A percentile compares a stretch with the other conserved stretches of the same genome.
phyloP scores from a whole-genome alignment of 2,797 vertebrate species.

The Sebastiscus albofasciatus region DNA sequence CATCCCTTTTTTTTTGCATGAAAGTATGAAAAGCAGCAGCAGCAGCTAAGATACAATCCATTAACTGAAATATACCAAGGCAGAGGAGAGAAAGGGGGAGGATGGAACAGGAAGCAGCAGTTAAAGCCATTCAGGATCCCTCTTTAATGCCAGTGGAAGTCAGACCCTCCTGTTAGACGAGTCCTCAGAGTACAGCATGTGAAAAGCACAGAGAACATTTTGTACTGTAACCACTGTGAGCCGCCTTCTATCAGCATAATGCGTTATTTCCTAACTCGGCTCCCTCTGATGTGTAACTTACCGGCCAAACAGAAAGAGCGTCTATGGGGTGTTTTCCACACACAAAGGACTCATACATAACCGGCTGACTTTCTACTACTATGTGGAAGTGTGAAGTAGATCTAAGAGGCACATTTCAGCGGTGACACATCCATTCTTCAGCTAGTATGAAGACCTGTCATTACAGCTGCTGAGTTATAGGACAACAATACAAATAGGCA shows the following conservation, averaged over 20 bases:
- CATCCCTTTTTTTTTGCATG: no score
- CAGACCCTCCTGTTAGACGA: conserved; percentile 11
- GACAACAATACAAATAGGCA: neutral
- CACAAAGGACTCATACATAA: conserved; percentile 33
- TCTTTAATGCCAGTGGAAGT: conserved; percentile 26
- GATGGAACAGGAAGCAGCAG: neutral
- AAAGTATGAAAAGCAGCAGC: neutral
- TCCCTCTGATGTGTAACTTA: conserved; percentile 36
- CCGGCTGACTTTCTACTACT: conserved; percentile 1
- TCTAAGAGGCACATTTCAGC: conserved; percentile 21
- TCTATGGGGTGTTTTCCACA: conserved; percentile 27
- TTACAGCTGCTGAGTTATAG: conserved; percentile 5
- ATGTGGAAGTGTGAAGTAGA: conserved; percentile 16
- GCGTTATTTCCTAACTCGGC: conserved; percentile 19
- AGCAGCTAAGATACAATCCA: neutral
- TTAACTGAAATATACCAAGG: neutral
- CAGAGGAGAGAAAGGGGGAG: neutral
- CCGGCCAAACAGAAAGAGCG: conserved; percentile 1
- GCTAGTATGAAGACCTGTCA: conserved; percentile 15
- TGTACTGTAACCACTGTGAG: conserved; percentile 30
- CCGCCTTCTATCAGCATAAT: conserved; percentile 36
- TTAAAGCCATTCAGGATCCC: conserved; percentile 14
- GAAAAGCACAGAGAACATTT: conserved; percentile 45
- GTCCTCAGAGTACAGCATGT: conserved; percentile 28
- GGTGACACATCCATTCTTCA: conserved; percentile 27